Conservation (phyloP, 2,797 vertebrate species). For the Hyperoplus lanceolatus region DNA sequence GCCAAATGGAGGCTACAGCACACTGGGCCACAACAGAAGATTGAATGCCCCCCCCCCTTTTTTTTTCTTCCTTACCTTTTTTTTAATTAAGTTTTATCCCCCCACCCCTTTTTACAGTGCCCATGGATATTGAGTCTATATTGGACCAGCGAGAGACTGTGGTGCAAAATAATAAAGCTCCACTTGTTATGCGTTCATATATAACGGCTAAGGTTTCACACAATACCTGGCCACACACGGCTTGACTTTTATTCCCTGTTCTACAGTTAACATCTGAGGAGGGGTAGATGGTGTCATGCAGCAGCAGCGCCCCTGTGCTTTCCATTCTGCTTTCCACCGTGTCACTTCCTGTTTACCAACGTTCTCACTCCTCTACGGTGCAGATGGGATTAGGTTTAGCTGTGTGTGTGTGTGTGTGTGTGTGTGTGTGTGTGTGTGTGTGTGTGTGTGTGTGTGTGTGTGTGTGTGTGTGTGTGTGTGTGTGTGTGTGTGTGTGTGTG, state of each 20-base stretch:
- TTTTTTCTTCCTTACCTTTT: not conserved
- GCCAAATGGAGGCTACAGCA: constrained; percentile 48
- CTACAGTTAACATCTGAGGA: constrained; percentile 33
- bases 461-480: too few relatives aligned
- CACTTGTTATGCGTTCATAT: constrained; percentile 53
- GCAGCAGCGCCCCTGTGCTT: constrained; percentile 45
- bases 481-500: too few relatives aligned
- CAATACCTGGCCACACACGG: constrained; percentile 39
- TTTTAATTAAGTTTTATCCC: constrained; percentile 30
- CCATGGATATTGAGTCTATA: constrained; percentile 38
- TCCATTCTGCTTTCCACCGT: constrained; percentile 41
- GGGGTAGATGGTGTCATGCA: constrained; percentile 44
- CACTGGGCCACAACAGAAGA: constrained; percentile 57
- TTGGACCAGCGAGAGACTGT: constrained; percentile 51
- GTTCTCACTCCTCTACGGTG: not conserved
- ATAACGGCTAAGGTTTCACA: constrained; percentile 31
- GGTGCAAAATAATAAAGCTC: constrained; percentile 41
- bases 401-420: too few relatives aligned
- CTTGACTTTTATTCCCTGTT: constrained; percentile 55
- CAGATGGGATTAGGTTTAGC: not conserved
- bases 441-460: too few relatives aligned
- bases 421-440: too few relatives aligned
- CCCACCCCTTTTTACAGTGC: constrained; percentile 24
- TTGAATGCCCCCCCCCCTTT: constrained; percentile 2
- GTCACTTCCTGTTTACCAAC: constrained; percentile 53